phyloP scores from a whole-genome alignment of 2,888 invertebrate genomes.

The Allygus modestus region DNA sequence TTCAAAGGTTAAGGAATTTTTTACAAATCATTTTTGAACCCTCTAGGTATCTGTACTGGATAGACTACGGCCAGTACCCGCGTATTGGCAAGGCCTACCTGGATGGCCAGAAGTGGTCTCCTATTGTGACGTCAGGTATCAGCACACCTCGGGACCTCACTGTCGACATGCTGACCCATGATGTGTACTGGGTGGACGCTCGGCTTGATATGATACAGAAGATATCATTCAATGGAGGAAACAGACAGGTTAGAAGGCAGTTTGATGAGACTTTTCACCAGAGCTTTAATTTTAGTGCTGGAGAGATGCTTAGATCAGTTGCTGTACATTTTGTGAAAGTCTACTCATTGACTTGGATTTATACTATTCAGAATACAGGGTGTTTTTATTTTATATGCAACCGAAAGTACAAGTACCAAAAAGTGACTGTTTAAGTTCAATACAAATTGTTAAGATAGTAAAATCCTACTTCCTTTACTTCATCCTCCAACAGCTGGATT shows the following conservation, averaged over 20 bases:
- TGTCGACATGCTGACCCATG: conserved; percentile 95
- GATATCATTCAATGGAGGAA: conserved; percentile 89
- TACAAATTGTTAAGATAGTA: no score
- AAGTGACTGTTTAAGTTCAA: no score
- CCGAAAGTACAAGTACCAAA: no score
- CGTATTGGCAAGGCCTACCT: conserved; percentile 92
- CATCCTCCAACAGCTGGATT: no score
- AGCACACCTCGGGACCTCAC: conserved; percentile 93
- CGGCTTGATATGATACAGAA: conserved; percentile 96
- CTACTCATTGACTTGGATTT: no score
- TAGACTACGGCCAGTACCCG: conserved; percentile 98
- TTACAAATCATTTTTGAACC: background rate
- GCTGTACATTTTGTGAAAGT: no score
- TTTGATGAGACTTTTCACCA: conserved; percentile 20
- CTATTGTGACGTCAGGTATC: conserved; percentile 93
- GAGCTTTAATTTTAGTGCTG: conserved; percentile 12
- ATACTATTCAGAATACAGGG: no score
- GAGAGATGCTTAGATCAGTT: no score
- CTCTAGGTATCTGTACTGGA: conserved; percentile 93
- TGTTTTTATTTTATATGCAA: no score
- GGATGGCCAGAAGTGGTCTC: conserved; percentile 92
- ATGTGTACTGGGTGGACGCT: conserved; percentile 98
- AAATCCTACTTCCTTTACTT: no score
- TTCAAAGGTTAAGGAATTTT: no score
- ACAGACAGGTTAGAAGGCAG: conserved; percentile 78